phyloP scores from a whole-genome alignment of 2,797 vertebrate species.

The Tokudaia muenninki region DNA sequence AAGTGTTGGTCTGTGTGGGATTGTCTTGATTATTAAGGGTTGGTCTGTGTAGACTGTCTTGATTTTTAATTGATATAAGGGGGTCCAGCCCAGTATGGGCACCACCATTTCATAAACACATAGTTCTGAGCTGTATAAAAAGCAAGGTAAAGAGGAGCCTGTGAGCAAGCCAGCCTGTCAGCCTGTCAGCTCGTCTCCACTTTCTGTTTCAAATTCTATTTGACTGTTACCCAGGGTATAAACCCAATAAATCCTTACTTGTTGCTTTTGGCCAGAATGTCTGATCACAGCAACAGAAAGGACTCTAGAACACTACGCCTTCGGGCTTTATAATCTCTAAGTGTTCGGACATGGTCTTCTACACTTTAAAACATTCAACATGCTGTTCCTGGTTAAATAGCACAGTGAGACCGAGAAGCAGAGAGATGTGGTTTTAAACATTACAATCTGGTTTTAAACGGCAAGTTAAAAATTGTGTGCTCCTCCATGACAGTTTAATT shows the following conservation, averaged over 20 bases:
- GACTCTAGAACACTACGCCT: background rate
- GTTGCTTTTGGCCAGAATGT: background rate
- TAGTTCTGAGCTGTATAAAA: background rate
- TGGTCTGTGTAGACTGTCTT: background rate
- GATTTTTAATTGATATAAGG: background rate
- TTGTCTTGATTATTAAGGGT: background rate
- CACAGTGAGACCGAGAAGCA: background rate
- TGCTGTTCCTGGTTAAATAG: background rate
- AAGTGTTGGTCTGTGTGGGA: background rate
- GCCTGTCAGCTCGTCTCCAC: background rate
- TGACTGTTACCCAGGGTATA: background rate
- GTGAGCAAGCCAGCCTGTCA: background rate
- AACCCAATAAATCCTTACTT: background rate
- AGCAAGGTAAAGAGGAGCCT: background rate
- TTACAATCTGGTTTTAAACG: constrained; percentile 30
- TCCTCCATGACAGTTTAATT: constrained; percentile 9
- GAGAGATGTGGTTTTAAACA: background rate
- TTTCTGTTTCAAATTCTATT: background rate
- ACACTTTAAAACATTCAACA: background rate
- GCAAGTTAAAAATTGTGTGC: background rate
- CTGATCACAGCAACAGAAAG: background rate
- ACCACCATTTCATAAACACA: background rate
- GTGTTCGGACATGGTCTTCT: background rate
- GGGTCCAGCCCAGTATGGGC: background rate
- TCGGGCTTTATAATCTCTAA: background rate